These are phyloP conservation scores for Xylota sylvarum DNA, from an alignment of 2,888 invertebrate genomes.

Conservation along the genomic window DNA sequence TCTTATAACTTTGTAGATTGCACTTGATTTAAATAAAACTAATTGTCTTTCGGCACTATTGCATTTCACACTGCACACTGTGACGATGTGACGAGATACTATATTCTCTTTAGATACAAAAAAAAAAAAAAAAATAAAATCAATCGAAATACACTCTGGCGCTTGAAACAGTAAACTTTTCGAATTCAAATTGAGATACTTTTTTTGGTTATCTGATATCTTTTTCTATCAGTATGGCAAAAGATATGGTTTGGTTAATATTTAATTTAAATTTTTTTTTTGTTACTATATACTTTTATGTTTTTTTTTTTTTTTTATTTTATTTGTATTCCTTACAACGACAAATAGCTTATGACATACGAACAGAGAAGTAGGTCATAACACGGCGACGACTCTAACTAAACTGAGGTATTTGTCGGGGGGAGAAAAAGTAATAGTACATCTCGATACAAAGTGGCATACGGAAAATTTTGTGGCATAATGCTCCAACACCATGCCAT, in stretches of 20 bases:
- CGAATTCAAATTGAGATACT: background rate
- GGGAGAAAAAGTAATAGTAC: slow-evolving; percentile 61
- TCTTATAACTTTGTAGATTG: slow-evolving; percentile 1
- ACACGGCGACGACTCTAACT: slow-evolving; percentile 73
- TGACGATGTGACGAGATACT: background rate
- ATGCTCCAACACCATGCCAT: slow-evolving; percentile 14
- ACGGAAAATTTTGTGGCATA: slow-evolving; percentile 40
- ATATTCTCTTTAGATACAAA: slow-evolving; percentile 30
- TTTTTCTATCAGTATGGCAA: background rate
- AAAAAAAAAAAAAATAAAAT: slow-evolving; percentile 9
- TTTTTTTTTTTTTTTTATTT: slow-evolving; percentile 22
- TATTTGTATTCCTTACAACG: slow-evolving; percentile 43
- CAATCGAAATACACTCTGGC: slow-evolving; percentile 43
- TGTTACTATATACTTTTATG: slow-evolving; percentile 4
- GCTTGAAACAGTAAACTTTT: slow-evolving; percentile 14
- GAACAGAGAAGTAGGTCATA: slow-evolving; percentile 71
- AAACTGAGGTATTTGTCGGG: slow-evolving; percentile 61
- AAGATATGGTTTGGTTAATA: background rate
- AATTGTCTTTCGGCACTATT: slow-evolving; percentile 22
- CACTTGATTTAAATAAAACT: slow-evolving; percentile 12
- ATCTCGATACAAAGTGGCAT: slow-evolving; percentile 52
- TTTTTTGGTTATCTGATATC: background rate
- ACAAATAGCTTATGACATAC: slow-evolving; percentile 47
- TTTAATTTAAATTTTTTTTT: background rate
- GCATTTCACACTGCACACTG: slow-evolving; percentile 37